Evolutionary conservation across 2,888 invertebrate species (phyloP).

Genomic region (Helicoverpa assulta): DNA sequence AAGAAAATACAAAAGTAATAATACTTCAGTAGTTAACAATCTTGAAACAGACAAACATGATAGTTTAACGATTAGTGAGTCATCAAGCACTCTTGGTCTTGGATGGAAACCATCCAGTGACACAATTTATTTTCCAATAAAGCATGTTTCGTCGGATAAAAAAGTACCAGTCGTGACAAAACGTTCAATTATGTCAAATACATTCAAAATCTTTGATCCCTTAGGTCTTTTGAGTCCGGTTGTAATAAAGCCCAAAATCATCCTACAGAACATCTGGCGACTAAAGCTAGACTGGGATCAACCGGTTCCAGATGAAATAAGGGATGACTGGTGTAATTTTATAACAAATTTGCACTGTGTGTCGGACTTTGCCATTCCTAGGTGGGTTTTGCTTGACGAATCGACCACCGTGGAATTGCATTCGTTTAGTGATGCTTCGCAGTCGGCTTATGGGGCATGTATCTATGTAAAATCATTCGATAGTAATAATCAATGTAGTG

Average conservation of each 20-base stretch:
- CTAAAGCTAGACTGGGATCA: conserved; percentile 59
- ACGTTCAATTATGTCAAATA: background rate
- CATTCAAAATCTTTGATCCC: conserved; percentile 6
- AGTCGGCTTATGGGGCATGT: conserved; percentile 61
- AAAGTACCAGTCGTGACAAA: background rate
- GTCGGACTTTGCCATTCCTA: conserved; percentile 46
- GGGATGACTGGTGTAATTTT: conserved; percentile 51
- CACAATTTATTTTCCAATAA: background rate
- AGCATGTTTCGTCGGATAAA: background rate
- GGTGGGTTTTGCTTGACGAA: conserved; percentile 47
- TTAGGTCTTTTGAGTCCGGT: conserved; percentile 35
- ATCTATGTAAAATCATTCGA: conserved; percentile 55
- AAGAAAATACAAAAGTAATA: background rate
- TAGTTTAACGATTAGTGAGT: background rate
- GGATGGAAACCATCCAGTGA: background rate
- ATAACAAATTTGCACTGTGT: conserved; percentile 12
- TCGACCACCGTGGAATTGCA: conserved; percentile 57
- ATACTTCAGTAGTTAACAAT: background rate
- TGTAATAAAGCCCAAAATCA: conserved; percentile 24
- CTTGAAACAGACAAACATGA: background rate
- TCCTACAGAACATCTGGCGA: conserved; percentile 43
- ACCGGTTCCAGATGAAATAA: conserved; percentile 46
- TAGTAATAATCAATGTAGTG: conserved; percentile 13
- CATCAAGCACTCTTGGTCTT: background rate
- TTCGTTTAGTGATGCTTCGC: conserved; percentile 62